phyloP scores from a whole-genome alignment of 2,888 invertebrate genomes.

The Dascillus cervinus region DNA sequence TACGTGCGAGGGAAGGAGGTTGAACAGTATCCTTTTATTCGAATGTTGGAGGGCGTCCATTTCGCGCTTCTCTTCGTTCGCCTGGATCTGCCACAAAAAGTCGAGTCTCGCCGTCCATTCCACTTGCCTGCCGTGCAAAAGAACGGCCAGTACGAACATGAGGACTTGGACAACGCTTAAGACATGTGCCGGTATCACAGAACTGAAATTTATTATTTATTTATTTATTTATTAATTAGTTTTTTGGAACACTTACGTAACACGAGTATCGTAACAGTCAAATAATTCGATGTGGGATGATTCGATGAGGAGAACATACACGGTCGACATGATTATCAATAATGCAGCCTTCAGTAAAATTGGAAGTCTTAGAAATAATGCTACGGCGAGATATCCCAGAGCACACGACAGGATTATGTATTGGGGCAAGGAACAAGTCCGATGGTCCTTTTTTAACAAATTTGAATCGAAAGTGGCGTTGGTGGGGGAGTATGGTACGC shows the following conservation, averaged over 20 bases:
- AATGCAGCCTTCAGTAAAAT: conserved; percentile 75
- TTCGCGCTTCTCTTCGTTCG: conserved; percentile 83
- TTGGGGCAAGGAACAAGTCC: conserved; percentile 77
- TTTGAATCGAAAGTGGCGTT: conserved; percentile 46
- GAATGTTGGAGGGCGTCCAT: conserved; percentile 90
- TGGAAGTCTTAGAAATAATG: conserved; percentile 76
- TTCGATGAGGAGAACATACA: conserved; percentile 74
- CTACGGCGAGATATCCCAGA: conserved; percentile 75
- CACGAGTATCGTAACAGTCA: conserved; percentile 70
- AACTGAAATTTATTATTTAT: conserved; percentile 41
- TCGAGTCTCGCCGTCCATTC: conserved; percentile 87
- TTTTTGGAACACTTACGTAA: conserved; percentile 51
- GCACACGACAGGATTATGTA: conserved; percentile 82
- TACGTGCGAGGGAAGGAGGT: conserved; percentile 84
- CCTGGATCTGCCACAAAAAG: conserved; percentile 78
- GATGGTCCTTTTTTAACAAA: conserved; percentile 50
- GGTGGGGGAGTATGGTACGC: conserved; percentile 45
- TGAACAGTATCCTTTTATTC: conserved; percentile 81
- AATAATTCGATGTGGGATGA: conserved; percentile 74
- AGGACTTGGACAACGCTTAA: conserved; percentile 71
- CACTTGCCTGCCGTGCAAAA: conserved; percentile 76
- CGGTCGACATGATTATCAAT: conserved; percentile 68
- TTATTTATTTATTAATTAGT: conserved; percentile 3
- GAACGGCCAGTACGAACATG: conserved; percentile 74
- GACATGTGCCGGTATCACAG: conserved; percentile 70